Percentiles rank a stretch among this genome's conserved stretches.
These are phyloP conservation scores for Cheilosia pagana DNA, from an alignment of 2,888 invertebrate species.

Conservation along the genomic window DNA sequence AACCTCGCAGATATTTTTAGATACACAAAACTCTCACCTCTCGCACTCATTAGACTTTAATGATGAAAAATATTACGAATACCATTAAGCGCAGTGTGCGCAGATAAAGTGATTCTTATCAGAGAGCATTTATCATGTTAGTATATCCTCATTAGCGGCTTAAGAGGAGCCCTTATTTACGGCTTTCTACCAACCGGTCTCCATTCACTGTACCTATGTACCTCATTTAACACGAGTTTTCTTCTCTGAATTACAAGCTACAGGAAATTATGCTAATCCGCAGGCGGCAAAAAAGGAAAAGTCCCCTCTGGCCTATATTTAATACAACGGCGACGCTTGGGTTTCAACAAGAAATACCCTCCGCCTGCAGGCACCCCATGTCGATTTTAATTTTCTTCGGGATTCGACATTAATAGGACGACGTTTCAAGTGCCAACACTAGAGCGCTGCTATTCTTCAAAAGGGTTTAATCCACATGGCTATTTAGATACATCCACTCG, in stretches of 20 bases:
- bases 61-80: conserved; percentile 41
- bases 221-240: conserved; percentile 47
- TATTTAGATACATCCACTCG: neutral
- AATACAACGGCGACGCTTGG: conserved; percentile 6
- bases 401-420: conserved; percentile 11
- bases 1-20: neutral
- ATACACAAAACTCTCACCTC: conserved; percentile 1
- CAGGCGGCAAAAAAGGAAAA: conserved; percentile 14
- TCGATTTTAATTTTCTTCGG: conserved; percentile 53
- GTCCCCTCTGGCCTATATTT: conserved; percentile 27
- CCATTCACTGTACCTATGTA: conserved; percentile 24
- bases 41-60: conserved; percentile 36
- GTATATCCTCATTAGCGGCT: conserved; percentile 63
- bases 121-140: conserved; percentile 59
- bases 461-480: conserved; percentile 9
- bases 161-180: conserved; percentile 40
- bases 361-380: conserved; percentile 15
- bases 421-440: neutral
- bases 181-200: neutral
- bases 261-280: conserved; percentile 64
- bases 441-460: neutral
- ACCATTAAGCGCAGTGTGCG: conserved; percentile 29
- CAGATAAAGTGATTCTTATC: conserved; percentile 59
- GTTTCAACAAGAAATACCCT: neutral
- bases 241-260: conserved; percentile 35